Evolutionary conservation across 1,140 invertebrate species (phyloP).

Genomic region (Drosophila rufa): DNA sequence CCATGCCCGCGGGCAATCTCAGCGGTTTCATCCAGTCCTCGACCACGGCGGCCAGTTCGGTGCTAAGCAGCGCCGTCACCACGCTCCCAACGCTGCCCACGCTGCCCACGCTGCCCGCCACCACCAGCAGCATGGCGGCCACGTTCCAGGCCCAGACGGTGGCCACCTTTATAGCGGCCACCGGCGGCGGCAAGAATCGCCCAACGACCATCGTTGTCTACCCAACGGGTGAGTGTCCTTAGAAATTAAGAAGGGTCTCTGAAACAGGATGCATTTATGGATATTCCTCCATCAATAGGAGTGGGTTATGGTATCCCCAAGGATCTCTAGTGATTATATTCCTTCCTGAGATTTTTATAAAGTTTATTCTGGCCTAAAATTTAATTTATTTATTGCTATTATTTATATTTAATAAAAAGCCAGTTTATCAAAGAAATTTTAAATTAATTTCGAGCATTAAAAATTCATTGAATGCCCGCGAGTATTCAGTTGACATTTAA

Average conservation of each 20-base stretch:
- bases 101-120: slow-evolving; percentile 12
- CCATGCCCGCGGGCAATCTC: slow-evolving; percentile 36
- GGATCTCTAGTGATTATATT: no score
- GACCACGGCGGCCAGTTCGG: slow-evolving; percentile 59
- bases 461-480: background rate
- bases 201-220: slow-evolving; percentile 78
- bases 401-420: background rate
- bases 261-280: no score
- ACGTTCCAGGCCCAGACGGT: slow-evolving; percentile 73
- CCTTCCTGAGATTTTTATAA: no score
- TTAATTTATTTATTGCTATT: background rate
- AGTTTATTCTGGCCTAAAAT: no score
- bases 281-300: no score
- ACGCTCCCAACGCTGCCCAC: slow-evolving; percentile 40
- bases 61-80: slow-evolving; percentile 50
- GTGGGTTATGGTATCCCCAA: no score
- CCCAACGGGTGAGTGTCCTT: slow-evolving; percentile 75
- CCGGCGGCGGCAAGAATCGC: slow-evolving; percentile 78
- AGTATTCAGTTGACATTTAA: background rate
- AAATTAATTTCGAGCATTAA: slow-evolving; percentile 6
- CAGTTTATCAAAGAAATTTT: slow-evolving; percentile 9
- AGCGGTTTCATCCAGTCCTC: slow-evolving; percentile 74
- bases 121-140: slow-evolving; percentile 45
- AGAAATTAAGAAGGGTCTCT: no score
- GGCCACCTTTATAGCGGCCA: slow-evolving; percentile 71